These are phyloP conservation scores for Ectropis crepuscularia DNA, from an alignment of 2,888 invertebrate species.

Conservation along the genomic window DNA sequence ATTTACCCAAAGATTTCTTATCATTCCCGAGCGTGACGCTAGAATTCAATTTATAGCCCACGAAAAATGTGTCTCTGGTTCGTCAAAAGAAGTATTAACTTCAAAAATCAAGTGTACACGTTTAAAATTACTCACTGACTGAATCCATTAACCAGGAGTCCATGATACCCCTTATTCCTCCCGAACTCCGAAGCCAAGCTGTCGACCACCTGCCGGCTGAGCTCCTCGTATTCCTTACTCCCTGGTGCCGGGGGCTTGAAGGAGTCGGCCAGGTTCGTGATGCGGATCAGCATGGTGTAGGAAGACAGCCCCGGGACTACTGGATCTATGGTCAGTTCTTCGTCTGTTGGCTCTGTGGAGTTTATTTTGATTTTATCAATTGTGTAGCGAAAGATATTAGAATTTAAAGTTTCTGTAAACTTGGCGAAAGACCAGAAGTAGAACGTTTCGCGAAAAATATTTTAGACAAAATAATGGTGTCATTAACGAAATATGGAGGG, in stretches of 20 bases:
- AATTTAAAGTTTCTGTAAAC: too few relatives aligned
- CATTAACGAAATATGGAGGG: too few relatives aligned
- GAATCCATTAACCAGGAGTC: slow-evolving; percentile 88
- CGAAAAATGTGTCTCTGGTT: too few relatives aligned
- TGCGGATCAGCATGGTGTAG: slow-evolving; percentile 89
- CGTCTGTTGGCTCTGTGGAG: slow-evolving; percentile 79
- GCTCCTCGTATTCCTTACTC: slow-evolving; percentile 89
- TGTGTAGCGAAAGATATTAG: too few relatives aligned
- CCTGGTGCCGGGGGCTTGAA: slow-evolving; percentile 90
- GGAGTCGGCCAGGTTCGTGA: slow-evolving; percentile 91
- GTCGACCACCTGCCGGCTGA: slow-evolving; percentile 82
- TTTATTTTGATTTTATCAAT: too few relatives aligned
- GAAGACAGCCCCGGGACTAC: slow-evolving; percentile 87
- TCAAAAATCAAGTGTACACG: background rate
- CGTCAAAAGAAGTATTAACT: background rate
- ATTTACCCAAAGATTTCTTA: too few relatives aligned
- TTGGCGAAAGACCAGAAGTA: too few relatives aligned
- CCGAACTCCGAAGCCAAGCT: slow-evolving; percentile 50
- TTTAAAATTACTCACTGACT: slow-evolving; percentile 84
- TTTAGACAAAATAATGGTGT: too few relatives aligned
- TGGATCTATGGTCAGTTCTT: slow-evolving; percentile 83
- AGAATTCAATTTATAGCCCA: too few relatives aligned
- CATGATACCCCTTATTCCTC: slow-evolving; percentile 86
- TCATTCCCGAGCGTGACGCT: too few relatives aligned
- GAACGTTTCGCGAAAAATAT: too few relatives aligned